Percentiles rank a stretch among this genome's conserved stretches.
These are phyloP conservation scores for Micromys minutus DNA, from an alignment of 2,113 vertebrate species.

Conservation along the genomic window DNA sequence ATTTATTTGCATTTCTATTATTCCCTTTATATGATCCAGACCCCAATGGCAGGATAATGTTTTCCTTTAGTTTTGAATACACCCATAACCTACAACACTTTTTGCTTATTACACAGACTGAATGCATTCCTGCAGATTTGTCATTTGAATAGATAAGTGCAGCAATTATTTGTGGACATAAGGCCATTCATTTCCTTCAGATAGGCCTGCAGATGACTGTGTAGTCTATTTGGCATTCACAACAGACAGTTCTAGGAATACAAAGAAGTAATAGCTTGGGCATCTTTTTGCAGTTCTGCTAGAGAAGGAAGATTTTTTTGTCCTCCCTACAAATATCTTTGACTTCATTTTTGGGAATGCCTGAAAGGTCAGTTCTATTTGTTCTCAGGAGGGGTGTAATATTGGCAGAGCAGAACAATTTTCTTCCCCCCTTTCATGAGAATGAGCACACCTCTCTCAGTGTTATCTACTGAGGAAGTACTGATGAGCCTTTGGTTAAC, in stretches of 20 bases:
- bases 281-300: not conserved
- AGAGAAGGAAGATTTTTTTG: slow-evolving; percentile 2
- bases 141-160: slow-evolving; percentile 7
- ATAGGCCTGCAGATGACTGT: not conserved
- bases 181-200: not conserved
- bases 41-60: not conserved
- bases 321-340: not conserved
- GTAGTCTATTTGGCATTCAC: not conserved
- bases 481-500: not conserved
- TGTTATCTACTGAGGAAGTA: not conserved
- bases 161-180: not conserved
- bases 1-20: not conserved
- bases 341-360: slow-evolving; percentile 44
- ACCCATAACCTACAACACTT: not conserved
- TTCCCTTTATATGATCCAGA: not conserved
- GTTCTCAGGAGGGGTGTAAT: slow-evolving; percentile 58
- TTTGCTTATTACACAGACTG: not conserved
- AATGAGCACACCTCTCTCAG: not conserved
- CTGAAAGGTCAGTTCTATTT: slow-evolving; percentile 68
- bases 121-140: not conserved
- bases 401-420: slow-evolving; percentile 28
- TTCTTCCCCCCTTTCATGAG: not conserved
- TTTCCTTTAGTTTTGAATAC: slow-evolving; percentile 33
- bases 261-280: slow-evolving; percentile 16
- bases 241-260: not conserved